A percentile compares a stretch with the other conserved stretches of the same genome.
Conservation (phyloP, 1,140 invertebrate genomes). For the Sesamia nonagrioides region DNA sequence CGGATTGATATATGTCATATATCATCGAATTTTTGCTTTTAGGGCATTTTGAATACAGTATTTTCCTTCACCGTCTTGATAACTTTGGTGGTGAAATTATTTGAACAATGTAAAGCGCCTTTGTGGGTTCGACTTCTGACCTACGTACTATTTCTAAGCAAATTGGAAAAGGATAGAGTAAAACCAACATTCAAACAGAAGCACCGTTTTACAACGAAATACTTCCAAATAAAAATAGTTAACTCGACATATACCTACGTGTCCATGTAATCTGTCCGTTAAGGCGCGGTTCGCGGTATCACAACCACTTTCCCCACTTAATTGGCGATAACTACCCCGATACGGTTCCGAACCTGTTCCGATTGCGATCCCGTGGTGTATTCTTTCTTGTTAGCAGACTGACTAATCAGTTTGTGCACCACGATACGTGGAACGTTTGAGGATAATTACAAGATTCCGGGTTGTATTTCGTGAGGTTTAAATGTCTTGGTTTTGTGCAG, state of each 20-base stretch:
- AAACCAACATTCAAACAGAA: neutral
- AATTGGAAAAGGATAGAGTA: no score
- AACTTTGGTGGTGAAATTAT: no score
- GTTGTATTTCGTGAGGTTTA: slow-evolving; percentile 6
- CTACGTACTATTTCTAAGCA: no score
- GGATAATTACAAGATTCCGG: neutral
- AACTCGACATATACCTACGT: neutral
- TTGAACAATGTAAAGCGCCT: no score
- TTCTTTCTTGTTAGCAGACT: slow-evolving; percentile 59
- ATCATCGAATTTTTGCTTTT: no score
- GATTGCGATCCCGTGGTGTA: slow-evolving; percentile 56
- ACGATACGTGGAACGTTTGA: slow-evolving; percentile 38
- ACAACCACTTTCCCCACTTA: slow-evolving; percentile 55
- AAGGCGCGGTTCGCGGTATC: slow-evolving; percentile 21
- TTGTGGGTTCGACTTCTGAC: no score
- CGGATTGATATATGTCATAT: no score
- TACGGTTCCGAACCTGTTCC: slow-evolving; percentile 51
- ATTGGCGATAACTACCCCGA: slow-evolving; percentile 62
- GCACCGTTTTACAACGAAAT: neutral
- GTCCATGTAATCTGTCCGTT: slow-evolving; percentile 26
- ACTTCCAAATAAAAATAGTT: slow-evolving; percentile 14
- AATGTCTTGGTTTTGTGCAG: neutral
- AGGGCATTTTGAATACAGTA: no score
- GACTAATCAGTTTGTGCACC: slow-evolving; percentile 31
- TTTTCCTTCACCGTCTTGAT: no score